Base-by-base conservation (phyloP, 2,797 vertebrate genomes). In the Falco peregrinus region DNA sequence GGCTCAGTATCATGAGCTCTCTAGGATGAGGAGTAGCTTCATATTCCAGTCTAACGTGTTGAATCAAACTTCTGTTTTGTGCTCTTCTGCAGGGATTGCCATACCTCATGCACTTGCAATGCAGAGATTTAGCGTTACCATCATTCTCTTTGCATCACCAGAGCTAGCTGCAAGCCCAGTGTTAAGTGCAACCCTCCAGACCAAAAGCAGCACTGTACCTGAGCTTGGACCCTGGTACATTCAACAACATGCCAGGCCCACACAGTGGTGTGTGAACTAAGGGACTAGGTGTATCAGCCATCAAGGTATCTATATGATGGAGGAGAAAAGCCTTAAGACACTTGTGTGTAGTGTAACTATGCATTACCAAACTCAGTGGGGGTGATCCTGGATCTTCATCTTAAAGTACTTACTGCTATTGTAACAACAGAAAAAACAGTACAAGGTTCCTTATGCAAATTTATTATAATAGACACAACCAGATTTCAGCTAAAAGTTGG, bases 171-270 rank as follows among this genome's bases (percentile, higher is more conserved):
- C 29, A 28, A 73, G 56, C 16, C 67, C 31, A 14, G 7, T 12
- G 9, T 53, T 48, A 59, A 37, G n/a, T 26, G 37, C 37, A 71
- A 26, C 43, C 33, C 21, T 70, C 29, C 33, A 63, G 37, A 14
- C 61, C 21, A 35, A 73, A 87, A 74, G 25, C n/a, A 68, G 33
- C 31, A 15, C 39, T 14, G 12, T 21, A 39, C 41, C 54, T 67
- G n/a, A 69, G 9, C 31, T 74, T 50, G 35, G 19, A 37, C 5
- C 10, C 51, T 59, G 17, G 16, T 39, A 39, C 33, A 6, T 50
- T 61, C n/a, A 50, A 24, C 24, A 64, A 9, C 0, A 1, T 0
- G 2, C 35, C 24, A 25, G 56, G 26, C 24, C 33, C 28, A 50
- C 35, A 45, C 61, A 79, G 11, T 9, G 22, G 35, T 3, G 1